Conservation (phyloP, 2,888 invertebrate genomes). For the Dioctria rufipes region DNA sequence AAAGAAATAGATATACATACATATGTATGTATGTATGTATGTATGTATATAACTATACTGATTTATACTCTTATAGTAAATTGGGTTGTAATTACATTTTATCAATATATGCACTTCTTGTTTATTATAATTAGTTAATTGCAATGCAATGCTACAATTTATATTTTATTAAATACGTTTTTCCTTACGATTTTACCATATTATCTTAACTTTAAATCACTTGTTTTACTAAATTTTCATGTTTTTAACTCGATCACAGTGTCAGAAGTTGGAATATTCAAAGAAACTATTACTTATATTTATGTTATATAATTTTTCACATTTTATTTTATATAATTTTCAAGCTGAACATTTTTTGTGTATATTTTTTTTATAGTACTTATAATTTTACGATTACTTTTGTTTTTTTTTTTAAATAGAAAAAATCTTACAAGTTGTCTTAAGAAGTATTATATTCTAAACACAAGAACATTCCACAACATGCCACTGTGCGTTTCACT, state of each 20-base stretch:
- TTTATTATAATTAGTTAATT: slow-evolving; percentile 1
- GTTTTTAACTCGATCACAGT: slow-evolving; percentile 57
- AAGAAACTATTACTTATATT: slow-evolving; percentile 14
- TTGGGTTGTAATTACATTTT: neutral
- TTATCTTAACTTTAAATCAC: slow-evolving; percentile 48
- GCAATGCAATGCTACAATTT: neutral
- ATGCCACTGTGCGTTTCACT: slow-evolving; percentile 46
- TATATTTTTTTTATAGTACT: neutral
- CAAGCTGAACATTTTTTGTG: neutral
- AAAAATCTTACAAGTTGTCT: slow-evolving; percentile 10
- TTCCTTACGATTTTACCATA: neutral
- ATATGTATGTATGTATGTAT: no score
- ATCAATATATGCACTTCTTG: neutral
- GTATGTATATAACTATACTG: neutral
- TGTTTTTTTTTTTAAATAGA: slow-evolving; percentile 24
- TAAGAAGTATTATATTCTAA: slow-evolving; percentile 9
- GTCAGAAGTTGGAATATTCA: slow-evolving; percentile 60
- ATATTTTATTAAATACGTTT: neutral
- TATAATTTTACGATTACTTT: neutral
- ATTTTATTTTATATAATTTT: no score
- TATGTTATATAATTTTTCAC: neutral
- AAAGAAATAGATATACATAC: neutral
- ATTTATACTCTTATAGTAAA: neutral
- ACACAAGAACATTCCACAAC: slow-evolving; percentile 48
- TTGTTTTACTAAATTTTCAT: slow-evolving; percentile 46